A percentile compares a stretch with the other conserved stretches of the same genome.
phyloP scores from a whole-genome alignment of 2,888 invertebrate genomes.

The Gnatocerus cornutus region DNA sequence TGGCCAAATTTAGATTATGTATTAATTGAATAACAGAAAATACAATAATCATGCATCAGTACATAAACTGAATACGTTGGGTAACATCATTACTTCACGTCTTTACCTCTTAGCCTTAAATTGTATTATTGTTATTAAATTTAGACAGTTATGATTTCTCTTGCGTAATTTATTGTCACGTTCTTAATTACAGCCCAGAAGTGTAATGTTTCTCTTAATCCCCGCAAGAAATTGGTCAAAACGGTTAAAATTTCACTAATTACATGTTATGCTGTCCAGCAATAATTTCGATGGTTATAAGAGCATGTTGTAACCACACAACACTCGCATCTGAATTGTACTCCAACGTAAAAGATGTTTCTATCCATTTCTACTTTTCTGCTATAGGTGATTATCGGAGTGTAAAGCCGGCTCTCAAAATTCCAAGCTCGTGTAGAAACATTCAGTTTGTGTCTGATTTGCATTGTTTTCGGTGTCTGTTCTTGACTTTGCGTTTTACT shows the following conservation, averaged over 20 bases:
- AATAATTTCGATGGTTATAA: background rate
- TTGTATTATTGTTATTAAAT: constrained; percentile 20
- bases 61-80: constrained; percentile 30
- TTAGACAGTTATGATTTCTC: constrained; percentile 5
- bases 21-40: background rate
- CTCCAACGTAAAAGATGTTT: constrained; percentile 30
- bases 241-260: constrained; percentile 12
- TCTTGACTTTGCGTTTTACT: background rate
- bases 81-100: constrained; percentile 17
- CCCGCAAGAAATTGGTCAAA: background rate
- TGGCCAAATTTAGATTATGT: too few species aligned
- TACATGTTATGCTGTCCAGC: background rate
- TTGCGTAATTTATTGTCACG: constrained; percentile 8
- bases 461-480: constrained; percentile 37
- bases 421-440: constrained; percentile 43
- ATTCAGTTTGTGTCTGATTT: constrained; percentile 32
- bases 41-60: constrained; percentile 21
- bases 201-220: background rate
- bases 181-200: background rate
- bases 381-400: constrained; percentile 62
- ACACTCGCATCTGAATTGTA: background rate
- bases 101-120: constrained; percentile 18
- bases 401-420: constrained; percentile 60
- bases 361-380: constrained; percentile 42
- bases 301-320: constrained; percentile 20